These are phyloP conservation scores for Malurus melanocephalus DNA, from an alignment of 2,113 vertebrate species.

Conservation along the genomic window DNA sequence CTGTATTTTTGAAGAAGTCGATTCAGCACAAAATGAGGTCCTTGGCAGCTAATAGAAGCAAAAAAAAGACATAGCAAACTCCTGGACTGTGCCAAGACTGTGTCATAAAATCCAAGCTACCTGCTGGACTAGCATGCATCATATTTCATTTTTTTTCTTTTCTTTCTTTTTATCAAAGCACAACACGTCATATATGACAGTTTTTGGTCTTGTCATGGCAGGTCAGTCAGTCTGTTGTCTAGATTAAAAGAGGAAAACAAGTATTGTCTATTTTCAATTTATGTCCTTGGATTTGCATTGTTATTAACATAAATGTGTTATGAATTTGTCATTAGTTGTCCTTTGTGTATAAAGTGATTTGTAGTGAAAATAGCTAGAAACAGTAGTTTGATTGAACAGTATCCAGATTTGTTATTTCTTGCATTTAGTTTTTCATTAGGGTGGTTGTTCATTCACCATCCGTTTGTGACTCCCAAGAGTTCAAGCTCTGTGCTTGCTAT, in stretches of 20 bases:
- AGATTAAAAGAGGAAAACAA: not conserved
- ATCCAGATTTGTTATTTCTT: not conserved
- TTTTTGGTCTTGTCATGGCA: not conserved
- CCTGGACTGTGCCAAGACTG: not conserved
- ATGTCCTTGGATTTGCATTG: not conserved
- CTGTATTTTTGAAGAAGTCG: not conserved
- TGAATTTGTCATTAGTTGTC: not conserved
- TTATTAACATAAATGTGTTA: not conserved
- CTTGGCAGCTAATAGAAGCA: not conserved
- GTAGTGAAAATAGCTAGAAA: not conserved
- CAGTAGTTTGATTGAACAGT: not conserved
- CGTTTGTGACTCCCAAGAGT: not conserved
- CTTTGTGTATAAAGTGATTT: not conserved
- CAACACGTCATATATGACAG: not conserved
- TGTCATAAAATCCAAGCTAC: not conserved
- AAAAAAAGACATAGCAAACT: not conserved
- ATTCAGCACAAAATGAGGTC: not conserved
- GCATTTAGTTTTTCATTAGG: not conserved
- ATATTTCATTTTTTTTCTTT: not conserved
- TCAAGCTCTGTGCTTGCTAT: not conserved
- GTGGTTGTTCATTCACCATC: not conserved
- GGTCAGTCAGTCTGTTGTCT: not conserved
- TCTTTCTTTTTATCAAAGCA: not conserved
- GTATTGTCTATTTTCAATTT: rapidly evolving
- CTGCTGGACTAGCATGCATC: not conserved